These are phyloP conservation scores for Tauraco hartlaubi DNA, from an alignment of 2,797 vertebrate species.

Conservation along the genomic window DNA sequence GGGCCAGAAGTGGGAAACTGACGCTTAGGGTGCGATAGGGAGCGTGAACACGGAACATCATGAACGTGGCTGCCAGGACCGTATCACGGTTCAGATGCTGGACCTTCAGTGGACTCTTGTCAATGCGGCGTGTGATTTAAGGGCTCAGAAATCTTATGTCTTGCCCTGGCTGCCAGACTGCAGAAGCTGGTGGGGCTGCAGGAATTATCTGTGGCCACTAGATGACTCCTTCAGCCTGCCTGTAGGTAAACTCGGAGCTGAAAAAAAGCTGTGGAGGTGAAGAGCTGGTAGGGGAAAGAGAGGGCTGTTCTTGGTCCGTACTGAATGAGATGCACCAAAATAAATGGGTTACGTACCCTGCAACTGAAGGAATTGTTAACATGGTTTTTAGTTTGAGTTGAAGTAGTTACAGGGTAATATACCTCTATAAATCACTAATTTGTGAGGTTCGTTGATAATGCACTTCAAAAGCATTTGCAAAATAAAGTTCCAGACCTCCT, in stretches of 20 bases:
- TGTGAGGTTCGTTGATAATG: not conserved
- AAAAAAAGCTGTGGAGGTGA: not conserved
- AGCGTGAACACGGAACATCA: accelerated
- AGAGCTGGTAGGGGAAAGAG: not conserved
- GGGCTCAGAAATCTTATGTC: not conserved
- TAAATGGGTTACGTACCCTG: accelerated
- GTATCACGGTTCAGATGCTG: accelerated
- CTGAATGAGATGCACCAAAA: not conserved
- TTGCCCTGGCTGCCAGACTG: not conserved
- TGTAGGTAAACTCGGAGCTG: not conserved
- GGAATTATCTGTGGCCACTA: conserved; percentile 49
- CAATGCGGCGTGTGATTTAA: not conserved
- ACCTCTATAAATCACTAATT: not conserved
- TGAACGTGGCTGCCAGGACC: not conserved
- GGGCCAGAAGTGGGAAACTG: not conserved
- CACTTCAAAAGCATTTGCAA: not conserved
- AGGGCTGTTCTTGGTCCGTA: accelerated
- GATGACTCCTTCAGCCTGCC: conserved; percentile 64
- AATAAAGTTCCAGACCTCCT: not conserved
- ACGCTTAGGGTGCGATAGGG: accelerated
- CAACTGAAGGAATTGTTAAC: not conserved
- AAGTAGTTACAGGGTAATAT: not conserved
- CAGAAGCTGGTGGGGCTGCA: not conserved
- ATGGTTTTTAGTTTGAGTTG: not conserved
- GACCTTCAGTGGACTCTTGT: not conserved